Evolutionary conservation across 2,113 vertebrate genomes (phyloP), one percentile per base, ranked within the genome.

Genomic region (Paedocypris sp.): DNA sequence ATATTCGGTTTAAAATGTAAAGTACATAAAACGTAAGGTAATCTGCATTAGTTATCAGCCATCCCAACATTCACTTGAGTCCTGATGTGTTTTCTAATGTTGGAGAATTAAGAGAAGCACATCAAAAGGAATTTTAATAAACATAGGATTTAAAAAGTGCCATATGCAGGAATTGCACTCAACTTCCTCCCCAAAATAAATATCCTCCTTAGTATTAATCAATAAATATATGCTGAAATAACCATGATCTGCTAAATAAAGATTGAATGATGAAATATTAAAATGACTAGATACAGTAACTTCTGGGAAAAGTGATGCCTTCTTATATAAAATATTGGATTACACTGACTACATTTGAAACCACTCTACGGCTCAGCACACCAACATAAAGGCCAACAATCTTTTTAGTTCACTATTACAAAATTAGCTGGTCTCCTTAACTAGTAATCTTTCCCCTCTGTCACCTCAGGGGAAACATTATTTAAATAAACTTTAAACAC

Each of bases 171-270:
- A 79, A 84, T 83, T 83, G 80, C 79, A 85, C 80, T 69, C 62
- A 75, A 81, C 74, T 73, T 80, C 67, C 73, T 82, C 80, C n/a
- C n/a, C n/a, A n/a, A n/a, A n/a, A 85, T 78, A 87, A 86, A 84
- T 83, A 85, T 83, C 83, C n/a, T n/a, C n/a, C n/a, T 81, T 77
- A 64, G 77, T 75, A 75, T 84, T 75, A 67, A 38, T 82, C 78
- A 82, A 84, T 84, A 86, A 85, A 85, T 82, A 83, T 74, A 80
- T 73, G 75, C 79, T 73, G 64, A 77, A 78, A 82, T 80, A 85
- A 85, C 86, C 82, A 77, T 74, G 72, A 73, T 72, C 64, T 71
- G 75, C 82, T 85, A 70, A 74, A 74, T 72, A 82, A 80, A 83
- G 79, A 81, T 75, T 77, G 73, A 68, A 79, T 75, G 75, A n/a